Conservation (phyloP, 30 jellyfish, hydroid and myxozoan genomes). For the Cassiopea andromeda region DNA sequence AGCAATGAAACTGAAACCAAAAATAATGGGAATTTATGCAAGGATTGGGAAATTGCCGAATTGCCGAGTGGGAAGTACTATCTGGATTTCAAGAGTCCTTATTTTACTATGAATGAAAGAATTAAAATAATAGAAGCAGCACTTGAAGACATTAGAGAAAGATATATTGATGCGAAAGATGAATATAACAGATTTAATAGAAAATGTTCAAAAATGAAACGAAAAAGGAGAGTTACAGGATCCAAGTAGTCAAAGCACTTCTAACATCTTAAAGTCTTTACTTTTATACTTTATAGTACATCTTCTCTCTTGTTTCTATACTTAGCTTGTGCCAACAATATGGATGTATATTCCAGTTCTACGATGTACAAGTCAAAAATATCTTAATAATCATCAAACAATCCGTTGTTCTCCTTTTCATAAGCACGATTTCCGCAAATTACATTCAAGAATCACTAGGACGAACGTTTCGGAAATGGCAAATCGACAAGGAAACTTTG, state of each 20-base stretch:
- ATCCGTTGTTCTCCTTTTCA: too few species aligned
- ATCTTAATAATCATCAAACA: too few species aligned
- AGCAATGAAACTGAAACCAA: not conserved
- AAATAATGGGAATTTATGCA: not conserved
- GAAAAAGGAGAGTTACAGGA: constrained; percentile 30
- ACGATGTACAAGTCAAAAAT: too few species aligned
- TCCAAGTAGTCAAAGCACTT: not conserved
- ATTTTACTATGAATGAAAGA: constrained; percentile 70
- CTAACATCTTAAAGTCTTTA: not conserved
- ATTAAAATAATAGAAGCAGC: constrained; percentile 80
- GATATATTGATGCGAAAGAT: constrained; percentile 76
- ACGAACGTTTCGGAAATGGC: too few species aligned
- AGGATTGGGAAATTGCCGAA: constrained; percentile 73
- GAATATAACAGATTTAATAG: constrained; percentile 67
- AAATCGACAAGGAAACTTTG: too few species aligned
- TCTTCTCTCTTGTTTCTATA: too few species aligned
- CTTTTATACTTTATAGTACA: too few species aligned
- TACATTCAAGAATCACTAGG: too few species aligned
- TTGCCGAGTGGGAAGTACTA: constrained; percentile 40
- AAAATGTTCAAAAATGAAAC: constrained; percentile 31
- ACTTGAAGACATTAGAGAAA: constrained; percentile 83
- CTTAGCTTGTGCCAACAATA: too few species aligned
- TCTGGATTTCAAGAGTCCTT: constrained; percentile 69
- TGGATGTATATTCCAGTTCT: too few species aligned
- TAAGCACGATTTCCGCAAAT: too few species aligned